Percentiles rank a stretch among this genome's conserved stretches.
Conservation (phyloP, 2,113 vertebrate species). For the Malaclemys terrapin region DNA sequence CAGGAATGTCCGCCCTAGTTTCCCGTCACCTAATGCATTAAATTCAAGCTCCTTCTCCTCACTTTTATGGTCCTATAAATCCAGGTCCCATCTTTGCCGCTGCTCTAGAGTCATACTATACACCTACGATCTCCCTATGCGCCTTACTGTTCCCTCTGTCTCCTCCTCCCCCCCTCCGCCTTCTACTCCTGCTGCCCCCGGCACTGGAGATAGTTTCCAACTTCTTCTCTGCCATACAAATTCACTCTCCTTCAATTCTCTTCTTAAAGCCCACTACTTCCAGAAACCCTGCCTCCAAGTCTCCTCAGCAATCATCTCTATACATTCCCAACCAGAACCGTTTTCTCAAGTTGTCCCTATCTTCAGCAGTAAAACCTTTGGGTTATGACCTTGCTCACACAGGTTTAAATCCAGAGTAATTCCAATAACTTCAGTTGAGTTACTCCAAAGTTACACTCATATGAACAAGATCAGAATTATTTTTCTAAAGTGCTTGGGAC, state of each 20-base stretch:
- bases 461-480: background rate
- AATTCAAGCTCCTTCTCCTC: background rate
- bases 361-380: conserved; percentile 42
- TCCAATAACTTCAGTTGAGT: background rate
- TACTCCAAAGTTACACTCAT: background rate
- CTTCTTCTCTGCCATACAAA: background rate
- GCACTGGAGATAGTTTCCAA: conserved; percentile 21
- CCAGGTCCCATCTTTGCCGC: background rate
- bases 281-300: conserved; percentile 49
- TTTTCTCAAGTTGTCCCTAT: conserved; percentile 35
- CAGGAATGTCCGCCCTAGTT: background rate
- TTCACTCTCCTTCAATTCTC: background rate
- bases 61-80: background rate
- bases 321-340: conserved; percentile 35
- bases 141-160: conserved; percentile 21
- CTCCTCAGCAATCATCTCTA: conserved; percentile 52
- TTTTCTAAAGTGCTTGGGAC: background rate
- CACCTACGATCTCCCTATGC: conserved; percentile 45
- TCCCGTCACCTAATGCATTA: background rate
- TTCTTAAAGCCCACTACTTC: conserved; percentile 43
- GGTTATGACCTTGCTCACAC: background rate
- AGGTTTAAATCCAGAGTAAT: background rate
- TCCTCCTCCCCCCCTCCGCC: conserved; percentile 9
- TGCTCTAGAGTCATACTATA: background rate
- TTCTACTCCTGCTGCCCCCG: conserved; percentile 44